Evolutionary conservation across 2,113 vertebrate genomes (phyloP), one percentile per base, ranked within the genome.

Genomic region (Agapornis roseicollis): DNA sequence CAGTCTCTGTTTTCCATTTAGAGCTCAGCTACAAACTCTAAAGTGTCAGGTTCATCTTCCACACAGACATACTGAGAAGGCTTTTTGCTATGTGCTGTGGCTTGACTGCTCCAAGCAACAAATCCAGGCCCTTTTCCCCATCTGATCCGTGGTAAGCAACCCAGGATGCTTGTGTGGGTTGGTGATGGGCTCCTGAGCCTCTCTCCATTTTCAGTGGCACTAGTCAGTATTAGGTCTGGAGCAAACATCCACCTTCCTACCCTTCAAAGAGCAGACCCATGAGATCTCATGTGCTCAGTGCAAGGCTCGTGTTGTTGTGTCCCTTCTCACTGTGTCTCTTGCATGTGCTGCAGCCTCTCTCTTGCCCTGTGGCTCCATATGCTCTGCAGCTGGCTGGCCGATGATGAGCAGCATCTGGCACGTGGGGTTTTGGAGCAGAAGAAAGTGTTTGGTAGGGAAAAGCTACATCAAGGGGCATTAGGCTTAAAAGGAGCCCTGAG

Each of bases 1-100:
- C 19, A 15, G n/a, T 50, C 42, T 96, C 93, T 96, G 93, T 85
- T 97, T 96, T 92, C 63, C 78, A 94, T 96, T 97, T 95, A 72
- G 13, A 76, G 31, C 65, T 90, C 85, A 71, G 61, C 52, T 88
- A 41, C 31, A 50, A 68, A 41, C 61, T 79, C 88, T 56, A 73
- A 86, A 94, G 61, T 66, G 61, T 95, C 88, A 90, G 91, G 88
- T 84, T 94, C 3, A 0, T 91, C 83, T 61, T 92, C 69, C 6
- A 4, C 3, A 5, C 65, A 76, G 86, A 37, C 77, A 39, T 53
- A 80, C 69, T 61, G 85, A 88, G 85, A 80, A 73, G 56, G 42
- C 22, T 85, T 64, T 28, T 68, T 85, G 76, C 65, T 76, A 9
- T 64, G 41, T 74, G 56, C 82, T 3, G 5, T 0, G 5, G 46